A percentile compares a stretch with the other conserved stretches of the same genome.
Evolutionary conservation across 1,140 invertebrate species (phyloP).

Genomic region (Orussus abietinus): DNA sequence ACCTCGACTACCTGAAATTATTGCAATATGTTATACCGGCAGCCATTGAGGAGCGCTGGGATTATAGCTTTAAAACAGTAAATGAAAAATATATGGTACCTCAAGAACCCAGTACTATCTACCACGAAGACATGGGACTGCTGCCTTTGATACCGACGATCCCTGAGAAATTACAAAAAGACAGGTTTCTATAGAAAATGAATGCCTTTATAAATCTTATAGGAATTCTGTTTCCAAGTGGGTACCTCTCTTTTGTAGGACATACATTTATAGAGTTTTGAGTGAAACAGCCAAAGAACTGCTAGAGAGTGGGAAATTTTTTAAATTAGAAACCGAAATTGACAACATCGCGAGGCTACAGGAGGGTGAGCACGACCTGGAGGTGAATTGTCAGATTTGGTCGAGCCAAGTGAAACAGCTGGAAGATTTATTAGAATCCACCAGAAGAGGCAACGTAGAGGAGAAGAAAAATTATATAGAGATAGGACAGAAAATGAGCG

Average conservation of each 20-base stretch:
- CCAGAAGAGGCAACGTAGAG: background rate
- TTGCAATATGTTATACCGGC: slow-evolving; percentile 23
- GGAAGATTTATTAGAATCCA: slow-evolving; percentile 10
- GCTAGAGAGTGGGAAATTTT: slow-evolving; percentile 17
- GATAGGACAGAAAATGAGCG: slow-evolving; percentile 11
- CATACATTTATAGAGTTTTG: slow-evolving; percentile 27
- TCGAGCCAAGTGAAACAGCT: slow-evolving; percentile 17
- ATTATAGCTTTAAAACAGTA: slow-evolving; percentile 23
- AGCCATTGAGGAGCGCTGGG: slow-evolving; percentile 21
- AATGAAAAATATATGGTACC: slow-evolving; percentile 21
- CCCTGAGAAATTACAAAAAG: slow-evolving; percentile 30
- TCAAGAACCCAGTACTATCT: slow-evolving; percentile 22
- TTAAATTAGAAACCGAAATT: slow-evolving; percentile 28
- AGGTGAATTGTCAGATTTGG: slow-evolving; percentile 29
- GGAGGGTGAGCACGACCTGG: slow-evolving; percentile 25
- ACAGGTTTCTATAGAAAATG: slow-evolving; percentile 24
- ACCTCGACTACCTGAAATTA: slow-evolving; percentile 23
- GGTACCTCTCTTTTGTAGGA: slow-evolving; percentile 17
- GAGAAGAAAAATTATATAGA: slow-evolving; percentile 9
- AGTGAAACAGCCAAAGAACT: slow-evolving; percentile 24
- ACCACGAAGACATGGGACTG: slow-evolving; percentile 23
- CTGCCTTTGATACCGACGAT: slow-evolving; percentile 13
- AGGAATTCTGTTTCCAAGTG: background rate
- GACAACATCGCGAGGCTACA: slow-evolving; percentile 22
- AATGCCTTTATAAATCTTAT: slow-evolving; percentile 10